These are phyloP conservation scores for Zeus faber DNA, from an alignment of 2,113 vertebrate species.

Conservation along the genomic window DNA sequence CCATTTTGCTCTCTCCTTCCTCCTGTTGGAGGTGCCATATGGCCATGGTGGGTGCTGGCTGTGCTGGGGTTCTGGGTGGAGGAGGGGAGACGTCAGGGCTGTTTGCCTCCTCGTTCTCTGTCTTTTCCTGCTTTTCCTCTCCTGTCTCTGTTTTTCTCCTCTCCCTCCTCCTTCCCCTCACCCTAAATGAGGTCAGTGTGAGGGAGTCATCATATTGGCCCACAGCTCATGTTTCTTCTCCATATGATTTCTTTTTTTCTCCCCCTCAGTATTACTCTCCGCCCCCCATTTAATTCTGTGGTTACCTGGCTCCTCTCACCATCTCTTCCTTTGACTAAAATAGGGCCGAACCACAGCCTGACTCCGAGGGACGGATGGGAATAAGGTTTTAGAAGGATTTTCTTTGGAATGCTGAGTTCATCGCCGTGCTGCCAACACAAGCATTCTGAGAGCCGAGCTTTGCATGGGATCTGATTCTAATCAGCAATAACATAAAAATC, in stretches of 20 bases:
- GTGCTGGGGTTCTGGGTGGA: conserved; percentile 34
- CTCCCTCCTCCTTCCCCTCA: background rate
- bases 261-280: background rate
- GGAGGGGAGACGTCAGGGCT: conserved; percentile 20
- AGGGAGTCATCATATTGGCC: conserved; percentile 23
- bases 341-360: conserved; percentile 56
- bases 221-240: conserved; percentile 27
- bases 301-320: conserved; percentile 43
- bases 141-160: conserved; percentile 25
- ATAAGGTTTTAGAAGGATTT: conserved; percentile 29
- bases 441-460: conserved; percentile 62
- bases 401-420: conserved; percentile 54
- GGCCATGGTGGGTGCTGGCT: conserved; percentile 34
- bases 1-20: background rate
- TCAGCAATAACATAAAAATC: conserved; percentile 63
- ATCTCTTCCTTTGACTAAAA: conserved; percentile 66
- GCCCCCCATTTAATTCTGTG: conserved; percentile 8
- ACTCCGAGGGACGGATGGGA: background rate
- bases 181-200: conserved; percentile 37
- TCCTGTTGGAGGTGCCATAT: conserved; percentile 45
- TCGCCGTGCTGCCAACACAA: conserved; percentile 66
- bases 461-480: conserved; percentile 63
- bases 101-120: conserved; percentile 25
- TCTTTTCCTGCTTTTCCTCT: conserved; percentile 16
- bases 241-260: conserved; percentile 35